phyloP scores from a whole-genome alignment of 2,797 vertebrate species.

The Phyllotis vaccarum region DNA sequence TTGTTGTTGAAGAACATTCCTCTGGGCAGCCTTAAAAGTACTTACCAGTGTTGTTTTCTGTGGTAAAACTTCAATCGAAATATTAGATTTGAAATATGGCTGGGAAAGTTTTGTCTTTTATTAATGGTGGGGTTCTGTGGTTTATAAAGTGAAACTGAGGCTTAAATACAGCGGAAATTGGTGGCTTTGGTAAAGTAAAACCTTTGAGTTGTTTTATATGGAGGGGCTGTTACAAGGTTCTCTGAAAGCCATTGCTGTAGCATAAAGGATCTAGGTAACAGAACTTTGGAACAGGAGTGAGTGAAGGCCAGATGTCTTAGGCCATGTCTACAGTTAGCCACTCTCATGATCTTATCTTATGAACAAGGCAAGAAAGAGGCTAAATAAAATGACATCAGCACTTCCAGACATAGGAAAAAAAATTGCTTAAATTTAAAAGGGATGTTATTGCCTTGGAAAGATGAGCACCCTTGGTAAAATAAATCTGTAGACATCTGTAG shows the following conservation, averaged over 20 bases:
- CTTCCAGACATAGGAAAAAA: not conserved
- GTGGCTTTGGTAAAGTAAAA: conserved; percentile 71
- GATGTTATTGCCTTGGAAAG: not conserved
- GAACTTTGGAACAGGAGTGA: not conserved
- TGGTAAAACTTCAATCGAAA: conserved; percentile 57
- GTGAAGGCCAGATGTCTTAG: not conserved
- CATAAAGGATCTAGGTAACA: not conserved
- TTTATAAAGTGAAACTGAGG: conserved; percentile 66
- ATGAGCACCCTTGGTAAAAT: not conserved
- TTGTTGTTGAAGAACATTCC: conserved; percentile 24
- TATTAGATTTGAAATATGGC: conserved; percentile 53
- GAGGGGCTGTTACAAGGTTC: not conserved
- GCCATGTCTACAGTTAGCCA: not conserved
- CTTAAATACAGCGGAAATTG: conserved; percentile 78
- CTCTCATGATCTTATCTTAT: not conserved
- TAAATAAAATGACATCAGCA: not conserved
- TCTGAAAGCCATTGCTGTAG: not conserved
- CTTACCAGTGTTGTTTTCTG: not conserved
- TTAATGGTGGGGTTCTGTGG: conserved; percentile 71
- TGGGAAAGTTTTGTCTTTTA: conserved; percentile 68
- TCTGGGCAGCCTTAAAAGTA: not conserved
- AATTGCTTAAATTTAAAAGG: not conserved
- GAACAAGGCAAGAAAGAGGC: not conserved
- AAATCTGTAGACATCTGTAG: not conserved
- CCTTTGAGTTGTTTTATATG: conserved; percentile 44